These are phyloP conservation scores for Margaritifera margaritifera DNA, from an alignment of 2,888 invertebrate species.

Conservation along the genomic window DNA sequence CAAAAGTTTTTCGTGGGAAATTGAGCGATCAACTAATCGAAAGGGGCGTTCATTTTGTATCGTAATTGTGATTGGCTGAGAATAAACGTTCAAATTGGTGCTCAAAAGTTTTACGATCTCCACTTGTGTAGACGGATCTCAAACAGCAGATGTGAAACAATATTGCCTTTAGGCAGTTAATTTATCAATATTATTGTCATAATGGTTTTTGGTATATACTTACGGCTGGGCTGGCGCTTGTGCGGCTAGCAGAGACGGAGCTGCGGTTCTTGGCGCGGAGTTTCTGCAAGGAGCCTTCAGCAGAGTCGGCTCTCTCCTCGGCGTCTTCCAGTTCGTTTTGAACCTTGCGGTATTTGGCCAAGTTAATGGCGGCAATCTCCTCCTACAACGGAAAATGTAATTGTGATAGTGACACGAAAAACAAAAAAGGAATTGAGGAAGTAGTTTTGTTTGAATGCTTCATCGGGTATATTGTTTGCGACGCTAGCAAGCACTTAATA, in stretches of 20 bases:
- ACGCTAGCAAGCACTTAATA: background rate
- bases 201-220: constrained; percentile 28
- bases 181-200: too few relatives aligned
- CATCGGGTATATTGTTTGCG: too few relatives aligned
- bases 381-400: constrained; percentile 58
- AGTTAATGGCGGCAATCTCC: constrained; percentile 75
- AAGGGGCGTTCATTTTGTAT: too few relatives aligned
- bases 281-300: constrained; percentile 74
- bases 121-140: too few relatives aligned
- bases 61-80: too few relatives aligned
- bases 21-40: too few relatives aligned
- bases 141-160: too few relatives aligned
- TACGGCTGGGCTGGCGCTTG: constrained; percentile 44
- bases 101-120: too few relatives aligned
- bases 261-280: constrained; percentile 73
- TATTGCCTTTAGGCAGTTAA: too few relatives aligned
- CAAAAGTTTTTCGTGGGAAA: too few relatives aligned
- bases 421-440: background rate
- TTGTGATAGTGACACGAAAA: too few relatives aligned
- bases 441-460: background rate
- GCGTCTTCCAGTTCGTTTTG: constrained; percentile 75
- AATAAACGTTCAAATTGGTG: too few relatives aligned
- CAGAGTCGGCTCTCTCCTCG: constrained; percentile 75
- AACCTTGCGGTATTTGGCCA: constrained; percentile 75
- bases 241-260: constrained; percentile 66